Conservation (phyloP, 2,888 invertebrate genomes). For the Stenolophus ochropezus region DNA sequence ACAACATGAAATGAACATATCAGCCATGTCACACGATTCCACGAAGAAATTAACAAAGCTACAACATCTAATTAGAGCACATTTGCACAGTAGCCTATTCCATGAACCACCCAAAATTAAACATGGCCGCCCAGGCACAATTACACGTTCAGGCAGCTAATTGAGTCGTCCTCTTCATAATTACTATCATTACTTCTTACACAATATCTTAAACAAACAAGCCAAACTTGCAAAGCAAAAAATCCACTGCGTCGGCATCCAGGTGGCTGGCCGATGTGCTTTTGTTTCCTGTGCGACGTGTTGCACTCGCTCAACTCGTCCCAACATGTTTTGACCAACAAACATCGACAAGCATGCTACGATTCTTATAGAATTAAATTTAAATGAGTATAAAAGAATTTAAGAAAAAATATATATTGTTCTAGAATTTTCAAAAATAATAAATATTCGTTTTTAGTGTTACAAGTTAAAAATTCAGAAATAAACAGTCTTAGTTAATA, state of each 20-base stretch:
- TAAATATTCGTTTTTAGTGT: too few species aligned
- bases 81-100: conserved; percentile 26
- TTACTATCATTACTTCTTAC: conserved; percentile 40
- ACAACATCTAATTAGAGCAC: conserved; percentile 24
- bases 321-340: not conserved
- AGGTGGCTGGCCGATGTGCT: conserved; percentile 19
- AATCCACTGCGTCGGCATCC: conserved; percentile 3
- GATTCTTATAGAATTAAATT: too few species aligned
- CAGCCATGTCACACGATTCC: conserved; percentile 1
- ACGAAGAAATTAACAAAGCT: conserved; percentile 23
- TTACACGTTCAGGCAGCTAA: not conserved
- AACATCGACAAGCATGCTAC: not conserved
- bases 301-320: not conserved
- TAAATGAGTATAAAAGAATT: too few species aligned
- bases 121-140: conserved; percentile 34
- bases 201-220: conserved; percentile 19
- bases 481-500: too few species aligned
- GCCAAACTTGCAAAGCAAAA: conserved; percentile 9
- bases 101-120: conserved; percentile 42
- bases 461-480: too few species aligned
- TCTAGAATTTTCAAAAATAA: too few species aligned
- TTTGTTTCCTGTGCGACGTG: conserved; percentile 10
- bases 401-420: too few species aligned
- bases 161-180: conserved; percentile 41
- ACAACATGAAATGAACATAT: conserved; percentile 17